Conservation (phyloP, 1,140 invertebrate genomes). For the Bactericera cockerelli region DNA sequence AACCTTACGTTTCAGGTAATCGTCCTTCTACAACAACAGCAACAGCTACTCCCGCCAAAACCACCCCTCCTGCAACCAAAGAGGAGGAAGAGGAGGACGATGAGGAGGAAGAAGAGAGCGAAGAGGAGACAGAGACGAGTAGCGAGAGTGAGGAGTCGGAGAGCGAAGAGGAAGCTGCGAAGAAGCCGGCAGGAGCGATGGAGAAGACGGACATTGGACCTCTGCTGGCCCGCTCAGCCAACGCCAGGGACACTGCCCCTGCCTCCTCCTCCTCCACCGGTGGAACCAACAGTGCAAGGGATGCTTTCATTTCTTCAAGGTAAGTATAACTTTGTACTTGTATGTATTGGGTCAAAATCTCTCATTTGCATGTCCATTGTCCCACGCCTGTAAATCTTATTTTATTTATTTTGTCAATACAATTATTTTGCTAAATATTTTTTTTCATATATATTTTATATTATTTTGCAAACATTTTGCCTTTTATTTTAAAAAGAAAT, state of each 20-base stretch:
- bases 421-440: no score
- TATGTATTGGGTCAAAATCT: no score
- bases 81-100: slow-evolving; percentile 34
- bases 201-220: slow-evolving; percentile 64
- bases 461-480: no score
- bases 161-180: slow-evolving; percentile 17
- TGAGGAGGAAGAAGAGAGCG: slow-evolving; percentile 55
- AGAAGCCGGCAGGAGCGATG: slow-evolving; percentile 33
- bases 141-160: not conserved
- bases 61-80: not conserved
- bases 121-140: slow-evolving; percentile 35
- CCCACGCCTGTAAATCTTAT: no score
- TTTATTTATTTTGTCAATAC: no score
- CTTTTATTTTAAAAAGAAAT: no score
- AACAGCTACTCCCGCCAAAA: slow-evolving; percentile 4
- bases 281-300: slow-evolving; percentile 31
- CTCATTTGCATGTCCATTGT: no score
- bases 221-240: slow-evolving; percentile 53
- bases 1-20: not conserved
- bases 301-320: slow-evolving; percentile 17
- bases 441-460: no score
- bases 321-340: no score
- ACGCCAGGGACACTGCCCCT: slow-evolving; percentile 37
- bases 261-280: slow-evolving; percentile 14
- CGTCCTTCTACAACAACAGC: not conserved